Percentiles rank a stretch among this genome's conserved stretches.
These are phyloP conservation scores for Anguilla megastoma DNA, from an alignment of 2,797 vertebrate genomes.

Conservation along the genomic window DNA sequence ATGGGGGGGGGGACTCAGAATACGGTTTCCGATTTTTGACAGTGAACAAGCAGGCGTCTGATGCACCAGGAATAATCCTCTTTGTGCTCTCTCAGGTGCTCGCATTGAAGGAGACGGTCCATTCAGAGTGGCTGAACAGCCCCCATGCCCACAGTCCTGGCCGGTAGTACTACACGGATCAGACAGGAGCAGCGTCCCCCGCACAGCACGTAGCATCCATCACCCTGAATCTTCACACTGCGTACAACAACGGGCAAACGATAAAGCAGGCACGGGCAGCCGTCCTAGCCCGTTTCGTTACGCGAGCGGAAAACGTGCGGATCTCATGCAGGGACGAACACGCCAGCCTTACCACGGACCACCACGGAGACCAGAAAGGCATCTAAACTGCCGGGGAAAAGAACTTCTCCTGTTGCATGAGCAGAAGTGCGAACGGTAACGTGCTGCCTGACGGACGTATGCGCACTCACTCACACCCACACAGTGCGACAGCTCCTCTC, in stretches of 20 bases:
- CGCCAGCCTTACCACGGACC: neutral
- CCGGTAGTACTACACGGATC: neutral
- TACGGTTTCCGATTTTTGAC: slow-evolving; percentile 20
- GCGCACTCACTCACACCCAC: slow-evolving; percentile 7
- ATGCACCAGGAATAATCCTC: slow-evolving; percentile 21
- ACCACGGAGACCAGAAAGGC: neutral
- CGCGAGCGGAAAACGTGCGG: neutral
- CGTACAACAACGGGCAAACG: neutral
- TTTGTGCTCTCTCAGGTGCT: slow-evolving; percentile 17
- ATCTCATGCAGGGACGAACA: neutral
- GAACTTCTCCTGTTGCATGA: slow-evolving; percentile 19
- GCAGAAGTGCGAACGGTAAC: neutral
- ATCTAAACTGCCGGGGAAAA: neutral
- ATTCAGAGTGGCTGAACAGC: slow-evolving; percentile 14
- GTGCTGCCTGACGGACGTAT: neutral
- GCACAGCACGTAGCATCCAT: neutral
- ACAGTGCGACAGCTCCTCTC: slow-evolving; percentile 22
- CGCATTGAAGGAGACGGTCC: neutral
- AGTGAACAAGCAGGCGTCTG: slow-evolving; percentile 19
- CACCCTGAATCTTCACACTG: neutral
- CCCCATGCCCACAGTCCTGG: neutral
- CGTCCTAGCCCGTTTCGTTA: neutral
- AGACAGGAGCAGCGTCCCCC: neutral
- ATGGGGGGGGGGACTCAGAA: neutral
- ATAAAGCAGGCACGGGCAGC: neutral